phyloP scores from a whole-genome alignment of 2,113 vertebrate species.

The Cryptomyrus ogoouensis region DNA sequence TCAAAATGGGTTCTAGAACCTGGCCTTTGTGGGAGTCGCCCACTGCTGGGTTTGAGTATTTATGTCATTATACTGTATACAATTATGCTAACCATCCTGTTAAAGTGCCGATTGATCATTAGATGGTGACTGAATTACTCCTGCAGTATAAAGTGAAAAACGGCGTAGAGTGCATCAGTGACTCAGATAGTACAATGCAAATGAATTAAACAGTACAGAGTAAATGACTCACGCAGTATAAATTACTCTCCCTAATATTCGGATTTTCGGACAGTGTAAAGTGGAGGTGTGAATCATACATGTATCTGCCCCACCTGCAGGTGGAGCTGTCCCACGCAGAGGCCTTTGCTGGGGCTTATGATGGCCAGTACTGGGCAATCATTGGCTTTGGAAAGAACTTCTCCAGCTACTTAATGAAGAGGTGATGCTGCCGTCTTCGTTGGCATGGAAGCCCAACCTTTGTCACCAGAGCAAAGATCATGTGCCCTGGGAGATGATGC shows the following conservation, averaged over 20 bases:
- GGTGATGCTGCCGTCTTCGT: constrained; percentile 40
- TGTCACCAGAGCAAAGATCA: neutral
- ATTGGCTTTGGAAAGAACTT: constrained; percentile 65
- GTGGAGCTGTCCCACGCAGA: constrained; percentile 52
- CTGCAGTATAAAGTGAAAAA: neutral
- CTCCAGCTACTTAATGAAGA: constrained; percentile 60
- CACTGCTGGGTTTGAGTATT: neutral
- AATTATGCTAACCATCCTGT: neutral
- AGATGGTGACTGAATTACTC: neutral
- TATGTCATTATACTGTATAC: neutral
- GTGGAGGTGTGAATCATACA: neutral
- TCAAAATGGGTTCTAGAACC: neutral
- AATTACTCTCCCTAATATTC: neutral
- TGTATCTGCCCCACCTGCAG: constrained; percentile 34
- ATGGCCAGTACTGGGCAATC: constrained; percentile 65
- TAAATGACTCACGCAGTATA: neutral
- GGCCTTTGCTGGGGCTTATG: constrained; percentile 56
- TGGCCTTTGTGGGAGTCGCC: neutral
- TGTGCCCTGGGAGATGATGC: neutral
- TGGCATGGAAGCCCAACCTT: neutral
- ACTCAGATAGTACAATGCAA: neutral
- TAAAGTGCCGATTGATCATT: neutral
- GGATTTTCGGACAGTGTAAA: neutral
- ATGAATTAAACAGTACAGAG: neutral
- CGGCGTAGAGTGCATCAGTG: neutral